Conservation (phyloP, 2,797 vertebrate species). For the Podarcis lilfordi region DNA sequence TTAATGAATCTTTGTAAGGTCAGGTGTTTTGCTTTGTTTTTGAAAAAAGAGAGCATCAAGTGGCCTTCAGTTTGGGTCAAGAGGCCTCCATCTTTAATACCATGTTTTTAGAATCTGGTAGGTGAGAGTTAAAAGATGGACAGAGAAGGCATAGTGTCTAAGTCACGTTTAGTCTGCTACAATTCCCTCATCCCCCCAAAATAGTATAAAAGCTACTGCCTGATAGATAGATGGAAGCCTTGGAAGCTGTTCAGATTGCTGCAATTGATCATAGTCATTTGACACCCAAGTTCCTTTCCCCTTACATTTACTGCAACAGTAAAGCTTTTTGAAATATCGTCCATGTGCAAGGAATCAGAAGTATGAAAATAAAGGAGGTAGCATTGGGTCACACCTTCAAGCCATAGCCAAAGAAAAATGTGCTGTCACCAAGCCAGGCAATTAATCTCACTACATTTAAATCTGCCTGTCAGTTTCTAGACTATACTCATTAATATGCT, state of each 20-base stretch:
- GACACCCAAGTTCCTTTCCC: slow-evolving; percentile 33
- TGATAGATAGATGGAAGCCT: slow-evolving; percentile 56
- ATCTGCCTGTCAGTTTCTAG: background rate
- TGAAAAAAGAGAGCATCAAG: background rate
- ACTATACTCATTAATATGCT: slow-evolving; percentile 12
- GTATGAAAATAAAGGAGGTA: slow-evolving; percentile 11
- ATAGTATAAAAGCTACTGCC: slow-evolving; percentile 31
- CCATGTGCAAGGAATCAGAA: slow-evolving; percentile 21
- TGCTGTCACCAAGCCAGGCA: slow-evolving; percentile 40
- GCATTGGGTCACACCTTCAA: slow-evolving; percentile 29
- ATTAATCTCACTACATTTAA: background rate
- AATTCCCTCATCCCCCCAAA: background rate
- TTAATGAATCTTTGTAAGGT: background rate
- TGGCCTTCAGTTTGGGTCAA: slow-evolving; percentile 52
- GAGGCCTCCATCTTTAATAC: slow-evolving; percentile 62
- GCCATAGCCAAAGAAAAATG: slow-evolving; percentile 52
- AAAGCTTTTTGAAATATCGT: slow-evolving; percentile 10
- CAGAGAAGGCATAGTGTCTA: slow-evolving; percentile 29
- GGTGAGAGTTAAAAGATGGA: slow-evolving; percentile 29
- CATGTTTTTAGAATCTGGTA: slow-evolving; percentile 58
- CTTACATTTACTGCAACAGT: slow-evolving; percentile 29
- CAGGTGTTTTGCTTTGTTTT: too few species aligned
- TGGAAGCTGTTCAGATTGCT: slow-evolving; percentile 42
- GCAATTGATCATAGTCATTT: background rate
- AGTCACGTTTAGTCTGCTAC: slow-evolving; percentile 45